These are phyloP conservation scores for Coregonus ussuriensis DNA, from an alignment of 2,797 vertebrate genomes.

Conservation along the genomic window DNA sequence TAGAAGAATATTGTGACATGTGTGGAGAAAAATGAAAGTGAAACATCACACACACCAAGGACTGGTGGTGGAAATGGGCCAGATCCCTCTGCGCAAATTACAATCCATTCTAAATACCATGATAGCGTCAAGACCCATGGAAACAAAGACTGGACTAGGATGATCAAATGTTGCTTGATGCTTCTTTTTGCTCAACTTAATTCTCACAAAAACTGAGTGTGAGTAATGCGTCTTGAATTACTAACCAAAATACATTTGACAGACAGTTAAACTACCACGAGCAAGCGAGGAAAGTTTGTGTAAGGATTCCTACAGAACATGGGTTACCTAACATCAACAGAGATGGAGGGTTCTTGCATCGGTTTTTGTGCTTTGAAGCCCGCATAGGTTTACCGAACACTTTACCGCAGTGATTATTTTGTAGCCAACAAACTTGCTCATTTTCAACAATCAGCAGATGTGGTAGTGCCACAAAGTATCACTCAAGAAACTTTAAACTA, in stretches of 20 bases:
- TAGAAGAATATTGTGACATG: no score
- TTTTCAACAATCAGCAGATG: not conserved
- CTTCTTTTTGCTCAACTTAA: not conserved
- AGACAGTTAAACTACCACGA: no score
- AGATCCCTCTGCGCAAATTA: no score
- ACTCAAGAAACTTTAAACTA: not conserved
- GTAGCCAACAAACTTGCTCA: not conserved
- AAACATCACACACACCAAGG: not conserved
- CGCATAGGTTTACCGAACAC: no score
- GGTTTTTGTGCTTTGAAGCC: no score
- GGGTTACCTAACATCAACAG: not conserved
- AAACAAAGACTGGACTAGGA: not conserved
- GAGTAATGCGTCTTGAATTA: not conserved
- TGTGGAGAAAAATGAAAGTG: not conserved
- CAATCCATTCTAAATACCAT: not conserved
- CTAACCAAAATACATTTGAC: no score
- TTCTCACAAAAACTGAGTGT: not conserved
- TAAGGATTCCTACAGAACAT: not conserved
- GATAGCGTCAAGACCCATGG: not conserved
- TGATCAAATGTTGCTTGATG: not conserved
- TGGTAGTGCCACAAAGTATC: not conserved
- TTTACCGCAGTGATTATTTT: not conserved
- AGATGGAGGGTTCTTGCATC: not conserved
- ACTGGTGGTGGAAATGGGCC: not conserved
- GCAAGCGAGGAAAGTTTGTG: no score